These are phyloP conservation scores for Centropus bengalensis DNA, from an alignment of 2,113 vertebrate species.

Conservation along the genomic window DNA sequence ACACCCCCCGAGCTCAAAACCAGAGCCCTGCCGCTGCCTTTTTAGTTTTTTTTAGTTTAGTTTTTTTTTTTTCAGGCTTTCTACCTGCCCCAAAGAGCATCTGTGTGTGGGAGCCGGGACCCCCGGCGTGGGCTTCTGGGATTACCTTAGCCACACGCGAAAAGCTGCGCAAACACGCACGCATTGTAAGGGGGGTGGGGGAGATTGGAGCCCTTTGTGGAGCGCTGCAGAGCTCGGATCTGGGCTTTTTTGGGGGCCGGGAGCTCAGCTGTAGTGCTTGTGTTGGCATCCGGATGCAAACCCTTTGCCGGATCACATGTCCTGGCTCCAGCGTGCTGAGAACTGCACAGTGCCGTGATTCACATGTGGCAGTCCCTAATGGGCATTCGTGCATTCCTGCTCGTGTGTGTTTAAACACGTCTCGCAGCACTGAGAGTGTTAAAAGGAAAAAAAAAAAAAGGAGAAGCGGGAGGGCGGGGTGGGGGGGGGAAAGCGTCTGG, in stretches of 20 bases:
- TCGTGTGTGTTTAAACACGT: slow-evolving; percentile 58
- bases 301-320: slow-evolving; percentile 78
- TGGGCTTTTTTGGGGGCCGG: slow-evolving; percentile 46
- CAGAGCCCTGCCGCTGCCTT: not conserved
- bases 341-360: slow-evolving; percentile 79
- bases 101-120: not conserved
- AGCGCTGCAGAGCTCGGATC: slow-evolving; percentile 43
- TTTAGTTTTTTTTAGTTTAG: not conserved
- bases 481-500: not conserved
- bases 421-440: slow-evolving; percentile 16
- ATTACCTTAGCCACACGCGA: not conserved
- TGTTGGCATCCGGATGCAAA: slow-evolving; percentile 79
- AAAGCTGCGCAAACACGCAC: not conserved
- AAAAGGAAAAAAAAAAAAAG: not conserved
- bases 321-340: slow-evolving; percentile 80
- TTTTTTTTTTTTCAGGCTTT: too few species aligned
- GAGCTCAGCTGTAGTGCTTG: slow-evolving; percentile 80
- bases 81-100: not conserved
- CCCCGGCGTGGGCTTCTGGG: not conserved
- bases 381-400: slow-evolving; percentile 71
- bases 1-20: not conserved
- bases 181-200: not conserved
- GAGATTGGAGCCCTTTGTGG: slow-evolving; percentile 34
- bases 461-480: too few species aligned
- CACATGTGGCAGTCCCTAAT: slow-evolving; percentile 69